phyloP scores from a whole-genome alignment of 1,140 invertebrate species.

The Tetramorium alpestre region DNA sequence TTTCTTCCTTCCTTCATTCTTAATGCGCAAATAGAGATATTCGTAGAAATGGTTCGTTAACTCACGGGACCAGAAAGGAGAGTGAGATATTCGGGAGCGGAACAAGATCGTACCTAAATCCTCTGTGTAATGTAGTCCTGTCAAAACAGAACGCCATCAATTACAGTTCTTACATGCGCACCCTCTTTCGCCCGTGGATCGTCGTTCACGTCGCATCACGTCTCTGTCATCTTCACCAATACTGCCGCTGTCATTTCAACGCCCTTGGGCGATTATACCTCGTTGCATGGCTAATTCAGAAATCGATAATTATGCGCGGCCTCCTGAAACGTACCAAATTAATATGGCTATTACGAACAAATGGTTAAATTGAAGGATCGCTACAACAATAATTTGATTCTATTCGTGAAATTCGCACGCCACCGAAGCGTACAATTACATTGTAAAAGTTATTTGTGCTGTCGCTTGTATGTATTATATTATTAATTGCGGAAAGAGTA shows the following conservation, averaged over 20 bases:
- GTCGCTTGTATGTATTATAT: neutral
- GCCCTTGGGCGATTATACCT: slow-evolving; percentile 44
- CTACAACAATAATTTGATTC: slow-evolving; percentile 8
- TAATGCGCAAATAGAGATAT: neutral
- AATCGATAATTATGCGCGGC: slow-evolving; percentile 34
- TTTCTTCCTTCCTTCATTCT: neutral
- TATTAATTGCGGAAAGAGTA: neutral
- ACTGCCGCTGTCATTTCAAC: slow-evolving; percentile 32
- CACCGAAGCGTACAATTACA: neutral
- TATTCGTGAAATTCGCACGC: neutral
- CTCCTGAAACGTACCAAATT: slow-evolving; percentile 31
- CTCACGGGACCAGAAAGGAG: neutral
- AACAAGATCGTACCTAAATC: slow-evolving; percentile 28
- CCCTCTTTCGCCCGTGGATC: slow-evolving; percentile 38
- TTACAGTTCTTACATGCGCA: slow-evolving; percentile 62
- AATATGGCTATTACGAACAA: slow-evolving; percentile 32
- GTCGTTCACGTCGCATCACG: slow-evolving; percentile 19
- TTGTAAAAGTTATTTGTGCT: neutral
- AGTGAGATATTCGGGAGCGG: neutral
- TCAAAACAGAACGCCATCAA: slow-evolving; percentile 67
- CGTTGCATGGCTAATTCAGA: slow-evolving; percentile 45
- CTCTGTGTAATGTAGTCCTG: slow-evolving; percentile 53
- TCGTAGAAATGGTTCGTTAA: neutral
- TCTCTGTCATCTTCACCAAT: slow-evolving; percentile 24
- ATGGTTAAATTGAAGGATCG: slow-evolving; percentile 16